Conservation (phyloP, 2,797 vertebrate genomes). For the Sebastes steindachneri region DNA sequence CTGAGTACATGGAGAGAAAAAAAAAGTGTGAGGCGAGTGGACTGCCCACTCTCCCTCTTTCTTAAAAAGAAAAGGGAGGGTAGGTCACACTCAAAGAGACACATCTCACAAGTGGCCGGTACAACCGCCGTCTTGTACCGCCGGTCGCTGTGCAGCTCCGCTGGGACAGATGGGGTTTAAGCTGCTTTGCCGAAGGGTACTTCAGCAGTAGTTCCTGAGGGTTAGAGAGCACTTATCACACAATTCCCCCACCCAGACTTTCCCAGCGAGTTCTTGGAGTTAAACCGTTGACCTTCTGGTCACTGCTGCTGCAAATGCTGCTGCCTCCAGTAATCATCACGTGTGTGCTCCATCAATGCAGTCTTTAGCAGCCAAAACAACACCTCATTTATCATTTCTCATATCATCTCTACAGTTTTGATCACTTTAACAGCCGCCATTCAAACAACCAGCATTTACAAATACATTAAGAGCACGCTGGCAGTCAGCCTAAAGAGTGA, state of each 20-base stretch:
- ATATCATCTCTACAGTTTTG: constrained; percentile 54
- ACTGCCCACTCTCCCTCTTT: constrained; percentile 54
- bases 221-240: constrained; percentile 71
- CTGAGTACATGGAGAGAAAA: constrained; percentile 37
- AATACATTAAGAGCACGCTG: constrained; percentile 84
- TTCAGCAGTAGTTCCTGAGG: constrained; percentile 68
- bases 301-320: constrained; percentile 45
- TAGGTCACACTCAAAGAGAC: constrained; percentile 67
- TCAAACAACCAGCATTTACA: constrained; percentile 79
- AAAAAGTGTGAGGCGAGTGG: constrained; percentile 49
- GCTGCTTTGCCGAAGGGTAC: constrained; percentile 76
- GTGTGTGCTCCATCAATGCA: constrained; percentile 34
- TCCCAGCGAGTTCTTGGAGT: constrained; percentile 67
- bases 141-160: constrained; percentile 57
- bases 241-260: constrained; percentile 67
- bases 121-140: constrained; percentile 52
- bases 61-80: constrained; percentile 47
- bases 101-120: constrained; percentile 60
- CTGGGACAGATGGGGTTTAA: constrained; percentile 74
- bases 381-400: constrained; percentile 58
- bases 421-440: constrained; percentile 60
- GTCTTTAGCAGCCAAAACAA: constrained; percentile 64
- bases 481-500: constrained; percentile 94
- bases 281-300: constrained; percentile 72
- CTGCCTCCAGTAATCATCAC: constrained; percentile 61